Conservation (phyloP, 2,113 vertebrate species). For the Platysteira castanea region DNA sequence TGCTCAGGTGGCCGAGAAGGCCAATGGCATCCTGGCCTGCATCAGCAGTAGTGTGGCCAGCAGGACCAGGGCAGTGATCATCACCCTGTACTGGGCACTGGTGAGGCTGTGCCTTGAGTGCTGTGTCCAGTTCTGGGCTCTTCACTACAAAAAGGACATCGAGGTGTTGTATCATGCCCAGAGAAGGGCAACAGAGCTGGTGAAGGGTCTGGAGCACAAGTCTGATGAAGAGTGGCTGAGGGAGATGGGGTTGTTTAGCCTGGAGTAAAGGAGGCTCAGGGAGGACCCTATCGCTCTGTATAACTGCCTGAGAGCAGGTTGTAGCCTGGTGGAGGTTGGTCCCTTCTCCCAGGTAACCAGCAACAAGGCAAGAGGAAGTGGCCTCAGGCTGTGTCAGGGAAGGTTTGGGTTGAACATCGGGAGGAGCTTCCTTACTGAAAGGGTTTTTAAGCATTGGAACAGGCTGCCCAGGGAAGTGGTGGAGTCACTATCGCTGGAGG, state of each 20-base stretch:
- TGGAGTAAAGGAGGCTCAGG: background rate
- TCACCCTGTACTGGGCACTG: fast-evolving
- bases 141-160: background rate
- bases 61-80: background rate
- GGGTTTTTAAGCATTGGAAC: background rate
- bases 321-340: background rate
- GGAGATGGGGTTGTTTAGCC: background rate
- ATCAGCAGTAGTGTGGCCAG: background rate
- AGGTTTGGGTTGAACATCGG: background rate
- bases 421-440: background rate
- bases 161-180: fast-evolving
- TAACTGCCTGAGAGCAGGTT: background rate
- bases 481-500: background rate
- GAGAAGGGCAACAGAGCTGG: fast-evolving
- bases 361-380: background rate
- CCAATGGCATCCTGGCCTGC: background rate
- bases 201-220: background rate
- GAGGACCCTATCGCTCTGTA: too few relatives aligned
- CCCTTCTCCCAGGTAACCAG: background rate
- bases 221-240: too few relatives aligned
- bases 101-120: background rate
- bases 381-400: background rate
- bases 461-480: background rate
- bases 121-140: background rate
- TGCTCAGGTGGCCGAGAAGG: background rate